phyloP scores from a whole-genome alignment of 2,797 vertebrate genomes.

The Lepilemur ruficaudatus region DNA sequence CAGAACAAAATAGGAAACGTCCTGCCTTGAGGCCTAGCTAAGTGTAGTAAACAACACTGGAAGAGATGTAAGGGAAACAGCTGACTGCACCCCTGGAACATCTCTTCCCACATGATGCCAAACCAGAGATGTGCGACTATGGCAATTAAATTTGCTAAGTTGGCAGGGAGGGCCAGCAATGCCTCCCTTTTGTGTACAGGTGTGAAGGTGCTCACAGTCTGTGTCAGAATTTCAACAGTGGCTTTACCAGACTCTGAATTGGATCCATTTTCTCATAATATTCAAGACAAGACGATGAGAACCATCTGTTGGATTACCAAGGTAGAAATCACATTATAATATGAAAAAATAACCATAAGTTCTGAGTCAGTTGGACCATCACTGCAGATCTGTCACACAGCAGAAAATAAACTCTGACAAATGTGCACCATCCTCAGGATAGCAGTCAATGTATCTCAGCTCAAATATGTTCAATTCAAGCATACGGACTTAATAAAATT shows the following conservation, averaged over 20 bases:
- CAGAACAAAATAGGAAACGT: background rate
- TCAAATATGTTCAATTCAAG: background rate
- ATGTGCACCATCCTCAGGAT: background rate
- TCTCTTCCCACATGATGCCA: background rate
- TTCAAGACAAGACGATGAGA: constrained; percentile 26
- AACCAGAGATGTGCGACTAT: background rate
- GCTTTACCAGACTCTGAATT: background rate
- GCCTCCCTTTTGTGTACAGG: background rate
- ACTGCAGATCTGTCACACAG: background rate
- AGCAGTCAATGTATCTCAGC: constrained; percentile 14
- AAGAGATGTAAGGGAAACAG: background rate
- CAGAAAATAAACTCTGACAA: constrained; percentile 70
- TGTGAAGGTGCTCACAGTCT: background rate
- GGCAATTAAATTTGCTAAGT: background rate
- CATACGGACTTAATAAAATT: background rate
- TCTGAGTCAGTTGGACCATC: constrained; percentile 63
- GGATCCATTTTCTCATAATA: constrained; percentile 37
- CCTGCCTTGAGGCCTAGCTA: background rate
- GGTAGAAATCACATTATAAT: constrained; percentile 62
- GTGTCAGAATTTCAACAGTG: background rate
- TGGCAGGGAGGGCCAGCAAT: background rate
- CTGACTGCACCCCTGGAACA: background rate
- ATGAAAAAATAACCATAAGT: constrained; percentile 65
- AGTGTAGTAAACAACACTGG: background rate
- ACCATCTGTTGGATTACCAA: constrained; percentile 70